Evolutionary conservation across 2,113 vertebrate genomes (phyloP), one percentile per base, ranked within the genome.

Genomic region (Aramus guarauna): DNA sequence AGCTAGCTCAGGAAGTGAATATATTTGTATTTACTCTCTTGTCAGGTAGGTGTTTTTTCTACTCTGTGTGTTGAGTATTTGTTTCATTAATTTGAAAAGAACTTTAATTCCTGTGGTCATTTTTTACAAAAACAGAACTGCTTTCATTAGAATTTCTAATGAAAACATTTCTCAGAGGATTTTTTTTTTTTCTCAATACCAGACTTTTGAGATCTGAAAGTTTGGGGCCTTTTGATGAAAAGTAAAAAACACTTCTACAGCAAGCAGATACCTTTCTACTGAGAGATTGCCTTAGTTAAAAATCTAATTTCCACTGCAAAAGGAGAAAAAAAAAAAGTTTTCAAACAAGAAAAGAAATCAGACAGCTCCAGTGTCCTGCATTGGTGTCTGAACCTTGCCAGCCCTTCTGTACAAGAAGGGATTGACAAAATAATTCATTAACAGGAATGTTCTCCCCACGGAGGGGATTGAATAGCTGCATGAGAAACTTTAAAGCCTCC

Each of bases 381-480:
- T 78, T 39, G 37, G 45, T 45, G 24, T 87, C 80, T 48, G 85
- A 94, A 68, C 30, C 71, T 87, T 60, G 39, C 66, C 91, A 72
- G 66, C 50, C 39, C n/a, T 88, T 52, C 43, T 80, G 66, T 32
- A 41, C 59, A 52, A 36, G 82, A 75, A 67, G 17, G 60, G 45
- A 52, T 48, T 58, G 91, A 88, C 82, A 88, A 94, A 93, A 71
- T 81, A 91, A 89, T 93, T 91, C 47, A 78, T 90, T 85, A 87
- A 43, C 62, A 29, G 91, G 80, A 63, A 67, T 85, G 89, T 88
- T 92, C 56, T 47, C 53, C 78, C 89, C 80, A 11, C 2, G 2
- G 84, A 91, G 82, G 74, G 55, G 39, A 77, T 22, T 94, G 72
- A 90, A 87, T 55, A 85, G 90, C 83, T 66, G 45, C 82, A 79